Conservation (phyloP, 2,888 invertebrate genomes). For the Orthosia gothica region DNA sequence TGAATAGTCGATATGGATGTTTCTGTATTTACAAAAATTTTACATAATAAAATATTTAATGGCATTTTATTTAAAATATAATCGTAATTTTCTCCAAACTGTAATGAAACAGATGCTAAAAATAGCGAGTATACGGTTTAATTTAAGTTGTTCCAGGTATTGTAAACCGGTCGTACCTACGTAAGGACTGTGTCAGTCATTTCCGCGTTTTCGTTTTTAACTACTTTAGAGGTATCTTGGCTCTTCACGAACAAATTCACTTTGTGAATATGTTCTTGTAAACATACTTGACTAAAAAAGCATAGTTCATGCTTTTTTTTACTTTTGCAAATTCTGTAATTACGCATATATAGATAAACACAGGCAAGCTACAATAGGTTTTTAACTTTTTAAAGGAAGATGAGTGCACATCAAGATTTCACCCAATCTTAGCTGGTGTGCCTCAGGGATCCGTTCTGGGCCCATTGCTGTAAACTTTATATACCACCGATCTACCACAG, state of each 20-base stretch:
- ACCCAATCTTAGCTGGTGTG: too few species aligned
- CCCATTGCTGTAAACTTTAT: too few species aligned
- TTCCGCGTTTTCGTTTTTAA: slow-evolving; percentile 48
- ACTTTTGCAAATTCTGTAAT: not conserved
- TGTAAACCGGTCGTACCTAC: slow-evolving; percentile 36
- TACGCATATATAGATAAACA: not conserved
- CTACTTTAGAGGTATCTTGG: slow-evolving; percentile 27
- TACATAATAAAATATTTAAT: not conserved
- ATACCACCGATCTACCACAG: too few species aligned
- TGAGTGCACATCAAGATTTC: too few species aligned
- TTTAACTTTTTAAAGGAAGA: not conserved
- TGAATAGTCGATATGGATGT: not conserved
- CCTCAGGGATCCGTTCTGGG: too few species aligned
- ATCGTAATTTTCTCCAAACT: not conserved
- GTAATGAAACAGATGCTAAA: not conserved
- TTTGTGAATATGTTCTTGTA: slow-evolving; percentile 28
- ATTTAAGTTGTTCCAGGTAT: slow-evolving; percentile 17
- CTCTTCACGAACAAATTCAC: slow-evolving; percentile 43
- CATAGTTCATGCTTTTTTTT: not conserved
- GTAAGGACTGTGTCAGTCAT: slow-evolving; percentile 24
- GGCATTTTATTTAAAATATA: not conserved
- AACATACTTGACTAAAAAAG: not conserved
- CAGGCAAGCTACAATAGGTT: not conserved
- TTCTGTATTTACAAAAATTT: not conserved
- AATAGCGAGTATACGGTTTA: slow-evolving; percentile 8